Conservation (phyloP, 2,113 vertebrate genomes). For the Sinocyclocheilus anophthalmus region DNA sequence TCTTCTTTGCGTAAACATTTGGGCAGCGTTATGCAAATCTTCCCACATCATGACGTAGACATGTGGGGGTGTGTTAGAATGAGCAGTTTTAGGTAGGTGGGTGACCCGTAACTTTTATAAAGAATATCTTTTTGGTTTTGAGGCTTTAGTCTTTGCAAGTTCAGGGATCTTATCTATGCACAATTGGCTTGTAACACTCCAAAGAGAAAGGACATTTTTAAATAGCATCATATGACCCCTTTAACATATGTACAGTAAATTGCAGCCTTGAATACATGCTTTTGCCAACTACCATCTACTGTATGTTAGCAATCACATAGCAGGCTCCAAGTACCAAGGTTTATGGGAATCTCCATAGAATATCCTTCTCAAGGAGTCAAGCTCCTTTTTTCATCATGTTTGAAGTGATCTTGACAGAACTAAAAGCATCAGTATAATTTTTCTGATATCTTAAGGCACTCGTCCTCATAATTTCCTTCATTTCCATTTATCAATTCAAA, state of each 20-base stretch:
- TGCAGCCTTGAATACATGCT: neutral
- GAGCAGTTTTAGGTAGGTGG: too few species aligned
- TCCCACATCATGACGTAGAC: too few species aligned
- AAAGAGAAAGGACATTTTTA: too few species aligned
- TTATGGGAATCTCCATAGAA: neutral
- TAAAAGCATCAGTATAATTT: neutral
- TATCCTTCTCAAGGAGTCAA: neutral
- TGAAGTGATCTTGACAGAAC: slow-evolving; percentile 3
- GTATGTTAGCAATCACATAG: neutral
- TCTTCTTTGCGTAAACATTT: too few species aligned
- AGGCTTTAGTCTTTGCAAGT: too few species aligned
- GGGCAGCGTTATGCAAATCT: too few species aligned
- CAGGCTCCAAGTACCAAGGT: neutral
- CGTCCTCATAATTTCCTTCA: neutral
- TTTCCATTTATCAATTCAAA: slow-evolving; percentile 21
- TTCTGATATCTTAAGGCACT: neutral
- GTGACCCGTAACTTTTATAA: too few species aligned
- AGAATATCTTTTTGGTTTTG: too few species aligned
- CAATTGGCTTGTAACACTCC: too few species aligned
- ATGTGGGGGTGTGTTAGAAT: too few species aligned
- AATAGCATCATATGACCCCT: too few species aligned
- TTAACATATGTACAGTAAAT: slow-evolving; percentile 2
- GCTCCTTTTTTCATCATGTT: neutral
- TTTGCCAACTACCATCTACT: neutral
- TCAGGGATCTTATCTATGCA: too few species aligned